phyloP scores from a whole-genome alignment of 2,797 vertebrate species.

The Danio aesculapii region DNA sequence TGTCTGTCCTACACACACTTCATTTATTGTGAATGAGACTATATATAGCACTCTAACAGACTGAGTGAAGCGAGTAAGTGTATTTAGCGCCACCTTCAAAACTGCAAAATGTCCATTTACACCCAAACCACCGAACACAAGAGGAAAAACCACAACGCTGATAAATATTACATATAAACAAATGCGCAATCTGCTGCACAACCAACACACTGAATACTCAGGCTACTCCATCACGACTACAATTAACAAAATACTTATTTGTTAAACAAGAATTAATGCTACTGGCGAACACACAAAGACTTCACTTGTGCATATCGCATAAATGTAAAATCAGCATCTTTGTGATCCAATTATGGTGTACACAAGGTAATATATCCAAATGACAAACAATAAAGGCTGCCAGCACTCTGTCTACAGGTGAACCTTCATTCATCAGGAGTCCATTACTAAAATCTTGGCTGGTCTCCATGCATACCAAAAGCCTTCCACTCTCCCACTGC shows the following conservation, averaged over 20 bases:
- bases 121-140: constrained; percentile 54
- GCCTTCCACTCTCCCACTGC: constrained; percentile 46
- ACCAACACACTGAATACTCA: background rate
- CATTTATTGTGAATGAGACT: constrained; percentile 77
- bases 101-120: constrained; percentile 58
- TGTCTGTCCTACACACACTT: constrained; percentile 48
- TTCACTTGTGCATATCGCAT: constrained; percentile 23
- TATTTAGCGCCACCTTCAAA: constrained; percentile 65
- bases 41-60: constrained; percentile 73
- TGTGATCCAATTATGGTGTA: constrained; percentile 51
- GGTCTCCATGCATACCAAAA: constrained; percentile 70
- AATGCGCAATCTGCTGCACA: constrained; percentile 34
- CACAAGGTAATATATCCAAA: constrained; percentile 54
- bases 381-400: constrained; percentile 56
- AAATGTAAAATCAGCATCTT: constrained; percentile 52
- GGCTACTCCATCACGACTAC: constrained; percentile 29
- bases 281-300: constrained; percentile 28
- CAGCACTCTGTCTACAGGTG: constrained; percentile 78
- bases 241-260: constrained; percentile 36
- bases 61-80: constrained; percentile 62
- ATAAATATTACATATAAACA: constrained; percentile 42
- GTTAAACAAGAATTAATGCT: constrained; percentile 13
- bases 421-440: constrained; percentile 68
- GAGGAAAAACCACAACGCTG: constrained; percentile 54
- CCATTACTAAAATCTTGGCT: constrained; percentile 65